A percentile compares a stretch with the other conserved stretches of the same genome.
phyloP scores from a whole-genome alignment of 2,113 vertebrate species.

The Cottus gobio region DNA sequence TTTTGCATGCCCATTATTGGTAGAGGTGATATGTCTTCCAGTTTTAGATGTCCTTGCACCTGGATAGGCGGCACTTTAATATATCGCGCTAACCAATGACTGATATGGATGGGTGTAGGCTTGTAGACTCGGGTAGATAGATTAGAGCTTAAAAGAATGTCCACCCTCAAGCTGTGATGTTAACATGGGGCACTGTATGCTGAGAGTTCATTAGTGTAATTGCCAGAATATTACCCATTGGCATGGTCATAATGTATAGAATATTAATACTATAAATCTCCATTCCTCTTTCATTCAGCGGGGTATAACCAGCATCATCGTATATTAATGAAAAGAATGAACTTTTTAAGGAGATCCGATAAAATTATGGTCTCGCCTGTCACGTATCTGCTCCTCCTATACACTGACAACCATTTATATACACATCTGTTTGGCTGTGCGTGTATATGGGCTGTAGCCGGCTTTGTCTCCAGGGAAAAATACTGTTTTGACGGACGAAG shows the following conservation, averaged over 20 bases:
- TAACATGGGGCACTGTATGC: constrained; percentile 71
- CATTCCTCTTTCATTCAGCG: constrained; percentile 46
- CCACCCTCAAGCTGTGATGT: constrained; percentile 72
- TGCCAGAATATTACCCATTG: constrained; percentile 76
- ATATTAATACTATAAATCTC: constrained; percentile 75
- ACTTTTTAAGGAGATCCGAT: constrained; percentile 41
- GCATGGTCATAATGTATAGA: constrained; percentile 75
- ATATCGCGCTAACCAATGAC: constrained; percentile 51
- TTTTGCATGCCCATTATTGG: constrained; percentile 73
- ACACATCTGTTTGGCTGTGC: constrained; percentile 45
- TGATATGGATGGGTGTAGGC: constrained; percentile 62
- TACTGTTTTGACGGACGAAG: constrained; percentile 69
- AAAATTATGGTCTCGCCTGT: constrained; percentile 34
- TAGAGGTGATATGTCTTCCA: constrained; percentile 74
- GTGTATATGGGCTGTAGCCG: constrained; percentile 28
- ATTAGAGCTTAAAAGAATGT: constrained; percentile 75
- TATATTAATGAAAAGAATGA: constrained; percentile 62
- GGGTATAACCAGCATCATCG: constrained; percentile 48
- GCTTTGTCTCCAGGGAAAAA: constrained; percentile 61
- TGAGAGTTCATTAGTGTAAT: constrained; percentile 79
- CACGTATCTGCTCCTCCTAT: constrained; percentile 10
- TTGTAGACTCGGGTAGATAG: constrained; percentile 52
- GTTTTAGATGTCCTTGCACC: constrained; percentile 75
- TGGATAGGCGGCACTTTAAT: constrained; percentile 54
- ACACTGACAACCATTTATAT: constrained; percentile 44